Evolutionary conservation across 2,888 invertebrate genomes (phyloP).

Genomic region (Scaptomyza caliginosa): DNA sequence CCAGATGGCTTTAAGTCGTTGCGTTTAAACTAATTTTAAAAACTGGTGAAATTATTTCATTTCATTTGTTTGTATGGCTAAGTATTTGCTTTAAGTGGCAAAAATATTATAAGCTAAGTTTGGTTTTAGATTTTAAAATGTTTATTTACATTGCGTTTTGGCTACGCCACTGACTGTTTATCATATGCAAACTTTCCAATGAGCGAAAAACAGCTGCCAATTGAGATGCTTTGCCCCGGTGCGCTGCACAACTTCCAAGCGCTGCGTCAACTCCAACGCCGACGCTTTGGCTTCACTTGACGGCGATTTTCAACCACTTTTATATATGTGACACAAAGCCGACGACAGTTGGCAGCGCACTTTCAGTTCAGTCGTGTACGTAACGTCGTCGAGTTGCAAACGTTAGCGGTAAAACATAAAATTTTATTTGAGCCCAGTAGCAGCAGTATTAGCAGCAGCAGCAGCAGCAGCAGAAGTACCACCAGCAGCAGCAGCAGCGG

Average conservation of each 20-base stretch:
- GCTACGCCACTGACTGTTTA: constrained; percentile 25
- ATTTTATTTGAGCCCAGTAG: constrained; percentile 27
- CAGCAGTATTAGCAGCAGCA: constrained; percentile 46
- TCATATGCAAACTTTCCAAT: constrained; percentile 47
- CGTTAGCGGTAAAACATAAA: constrained; percentile 62
- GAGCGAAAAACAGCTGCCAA: constrained; percentile 42
- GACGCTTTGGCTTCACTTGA: constrained; percentile 66
- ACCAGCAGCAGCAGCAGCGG: constrained; percentile 37
- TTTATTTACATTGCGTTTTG: not conserved
- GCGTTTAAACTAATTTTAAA: not conserved
- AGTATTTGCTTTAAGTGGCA: not conserved
- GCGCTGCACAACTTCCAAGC: constrained; percentile 64
- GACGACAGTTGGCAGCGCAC: constrained; percentile 40
- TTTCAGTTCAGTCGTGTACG: constrained; percentile 80
- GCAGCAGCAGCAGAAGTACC: constrained; percentile 44
- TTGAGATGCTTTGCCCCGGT: constrained; percentile 27
- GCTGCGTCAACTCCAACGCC: constrained; percentile 77
- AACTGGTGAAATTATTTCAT: not conserved
- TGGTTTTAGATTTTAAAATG: not conserved
- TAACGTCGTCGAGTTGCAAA: constrained; percentile 79
- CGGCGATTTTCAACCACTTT: constrained; percentile 56
- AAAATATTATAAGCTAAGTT: not conserved
- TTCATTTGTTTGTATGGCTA: not conserved
- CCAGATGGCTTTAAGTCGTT: constrained; percentile 5
- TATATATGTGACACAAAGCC: constrained; percentile 19